These are phyloP conservation scores for Helicoverpa zea DNA, from an alignment of 1,140 invertebrate genomes.

Conservation along the genomic window DNA sequence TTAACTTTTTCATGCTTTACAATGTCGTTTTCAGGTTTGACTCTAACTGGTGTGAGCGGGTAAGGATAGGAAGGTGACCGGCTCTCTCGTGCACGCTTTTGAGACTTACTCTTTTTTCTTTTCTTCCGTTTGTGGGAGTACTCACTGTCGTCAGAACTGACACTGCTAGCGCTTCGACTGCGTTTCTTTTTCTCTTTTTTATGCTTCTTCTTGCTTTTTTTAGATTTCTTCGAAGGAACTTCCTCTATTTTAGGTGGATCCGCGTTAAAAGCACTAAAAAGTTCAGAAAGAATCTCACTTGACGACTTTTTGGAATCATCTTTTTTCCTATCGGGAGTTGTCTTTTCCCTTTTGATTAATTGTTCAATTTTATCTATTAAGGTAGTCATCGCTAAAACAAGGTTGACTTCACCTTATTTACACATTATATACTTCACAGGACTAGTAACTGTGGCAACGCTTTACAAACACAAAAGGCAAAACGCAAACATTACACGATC, in stretches of 20 bases:
- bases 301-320: conserved; percentile 89
- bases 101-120: conserved; percentile 87
- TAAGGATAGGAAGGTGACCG: conserved; percentile 53
- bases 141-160: conserved; percentile 70
- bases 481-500: neutral
- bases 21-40: conserved; percentile 82
- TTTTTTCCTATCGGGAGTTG: conserved; percentile 80
- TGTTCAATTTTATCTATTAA: conserved; percentile 81
- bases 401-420: conserved; percentile 1
- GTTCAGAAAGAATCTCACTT: conserved; percentile 92
- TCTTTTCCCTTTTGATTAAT: conserved; percentile 80
- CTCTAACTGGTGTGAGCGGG: conserved; percentile 59
- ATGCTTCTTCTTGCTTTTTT: conserved; percentile 81
- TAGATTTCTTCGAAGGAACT: conserved; percentile 69
- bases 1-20: conserved; percentile 68
- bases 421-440: conserved; percentile 11
- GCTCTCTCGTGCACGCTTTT: conserved; percentile 85
- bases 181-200: conserved; percentile 84
- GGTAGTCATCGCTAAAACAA: conserved; percentile 64
- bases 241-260: conserved; percentile 87
- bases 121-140: conserved; percentile 81
- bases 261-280: conserved; percentile 92
- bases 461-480: neutral
- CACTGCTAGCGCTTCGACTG: conserved; percentile 69
- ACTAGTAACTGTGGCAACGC: conserved; percentile 3